phyloP scores from a whole-genome alignment of 2,888 invertebrate genomes.

The Herminia tarsipennalis region DNA sequence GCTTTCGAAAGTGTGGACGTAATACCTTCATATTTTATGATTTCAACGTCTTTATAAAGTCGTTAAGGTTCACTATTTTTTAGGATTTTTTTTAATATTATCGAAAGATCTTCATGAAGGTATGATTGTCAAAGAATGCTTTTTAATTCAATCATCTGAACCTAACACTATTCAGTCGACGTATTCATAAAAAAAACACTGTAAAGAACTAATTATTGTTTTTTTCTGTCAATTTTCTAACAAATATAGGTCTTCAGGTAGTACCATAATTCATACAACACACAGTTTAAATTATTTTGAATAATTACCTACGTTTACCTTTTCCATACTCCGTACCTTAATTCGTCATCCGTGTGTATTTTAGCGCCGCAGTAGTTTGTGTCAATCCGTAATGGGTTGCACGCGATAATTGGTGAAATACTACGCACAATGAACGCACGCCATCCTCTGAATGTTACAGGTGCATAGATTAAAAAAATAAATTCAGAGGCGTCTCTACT shows the following conservation, averaged over 20 bases:
- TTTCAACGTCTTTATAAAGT: conserved; percentile 21
- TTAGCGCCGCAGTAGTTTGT: conserved; percentile 64
- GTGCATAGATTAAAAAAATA: conserved; percentile 51
- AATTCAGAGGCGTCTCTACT: background rate
- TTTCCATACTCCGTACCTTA: conserved; percentile 15
- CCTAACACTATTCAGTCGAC: too few relatives aligned
- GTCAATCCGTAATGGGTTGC: conserved; percentile 66
- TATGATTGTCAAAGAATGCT: too few relatives aligned
- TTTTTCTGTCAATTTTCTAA: background rate
- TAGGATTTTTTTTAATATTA: background rate
- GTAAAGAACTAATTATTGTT: too few relatives aligned
- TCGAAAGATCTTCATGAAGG: background rate
- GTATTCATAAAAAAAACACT: too few relatives aligned
- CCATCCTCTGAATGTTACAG: conserved; percentile 61
- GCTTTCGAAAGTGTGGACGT: conserved; percentile 66
- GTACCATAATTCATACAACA: too few relatives aligned
- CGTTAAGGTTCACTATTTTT: conserved; percentile 10
- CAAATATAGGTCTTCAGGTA: too few relatives aligned
- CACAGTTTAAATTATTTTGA: background rate
- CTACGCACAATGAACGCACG: conserved; percentile 75
- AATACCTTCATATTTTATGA: conserved; percentile 37
- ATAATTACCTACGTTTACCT: background rate
- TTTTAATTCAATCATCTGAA: too few relatives aligned
- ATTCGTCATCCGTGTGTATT: conserved; percentile 46
- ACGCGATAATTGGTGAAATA: conserved; percentile 76